Base-by-base conservation (phyloP, 2,797 vertebrate genomes). In the Intellagama lesueurii region DNA sequence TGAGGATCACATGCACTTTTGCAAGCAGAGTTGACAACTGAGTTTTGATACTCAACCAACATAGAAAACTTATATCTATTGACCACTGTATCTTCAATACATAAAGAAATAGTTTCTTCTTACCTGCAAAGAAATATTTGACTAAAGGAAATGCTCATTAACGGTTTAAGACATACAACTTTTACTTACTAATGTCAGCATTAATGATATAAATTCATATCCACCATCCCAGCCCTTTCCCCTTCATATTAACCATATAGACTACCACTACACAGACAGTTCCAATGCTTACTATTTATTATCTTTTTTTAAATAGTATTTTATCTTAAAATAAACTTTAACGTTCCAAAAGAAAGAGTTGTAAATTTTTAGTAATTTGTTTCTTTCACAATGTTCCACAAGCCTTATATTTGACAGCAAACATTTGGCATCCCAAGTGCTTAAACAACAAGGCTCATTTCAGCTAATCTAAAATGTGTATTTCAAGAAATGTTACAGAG, bases 361-460 rank as follows among this genome's bases (percentile, higher is more conserved):
- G 72, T 70, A 90, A 47, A 70, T 90, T 17, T 82, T 77, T 8
- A 91, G 52, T 90, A 90, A 0, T 0, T 90, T 89, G 92, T 91
- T 93, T 92, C 82, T 70, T 88, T 90, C 87, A 94, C 91, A 84
- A 93, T 91, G 26, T 89, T 52, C 91, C 94, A 90, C 92, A 83
- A 88, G 86, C 56, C 86, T 91, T 88, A 86, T 89, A 94, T 85
- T 86, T 92, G 88, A 94, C 56, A 95, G 83, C 86, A 87, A 78
- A 90, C 84, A 49, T 35, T 93, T 89, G 68, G 88, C 85, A 83
- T 95, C 94, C 75, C 79, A 92, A 75, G 44, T 92, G 88, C 93
- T 93, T 78, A 91, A 83, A 91, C 88, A 88, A 90, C 78, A 89
- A 87, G 78, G 77, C 87, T 85, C 75, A 60, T 49, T 91, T 94